A percentile compares a stretch with the other conserved stretches of the same genome.
Conservation (phyloP, 2,888 invertebrate genomes). For the Brenthis ino region DNA sequence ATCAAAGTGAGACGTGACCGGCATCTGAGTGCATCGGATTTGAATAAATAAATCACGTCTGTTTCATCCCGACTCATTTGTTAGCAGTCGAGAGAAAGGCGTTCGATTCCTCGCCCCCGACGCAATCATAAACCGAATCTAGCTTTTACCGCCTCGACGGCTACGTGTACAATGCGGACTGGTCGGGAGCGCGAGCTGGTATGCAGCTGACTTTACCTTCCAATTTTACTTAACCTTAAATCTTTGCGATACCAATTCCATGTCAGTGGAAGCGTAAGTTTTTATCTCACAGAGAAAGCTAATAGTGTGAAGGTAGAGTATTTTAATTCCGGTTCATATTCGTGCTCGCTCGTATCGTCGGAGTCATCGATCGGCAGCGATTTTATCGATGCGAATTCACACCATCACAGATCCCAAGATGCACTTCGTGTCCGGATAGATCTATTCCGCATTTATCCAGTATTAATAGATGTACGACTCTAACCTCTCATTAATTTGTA, state of each 20-base stretch:
- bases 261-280: constrained; percentile 51
- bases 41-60: constrained; percentile 72
- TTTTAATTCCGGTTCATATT: constrained; percentile 46
- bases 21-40: constrained; percentile 64
- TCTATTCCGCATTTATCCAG: constrained; percentile 38
- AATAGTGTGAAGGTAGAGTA: constrained; percentile 39
- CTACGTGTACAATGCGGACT: constrained; percentile 45
- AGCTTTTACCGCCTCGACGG: constrained; percentile 62
- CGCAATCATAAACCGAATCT: constrained; percentile 64
- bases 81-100: constrained; percentile 71
- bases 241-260: constrained; percentile 51
- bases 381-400: constrained; percentile 53
- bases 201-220: constrained; percentile 32
- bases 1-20: constrained; percentile 63
- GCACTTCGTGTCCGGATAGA: constrained; percentile 38
- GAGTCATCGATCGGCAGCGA: constrained; percentile 48
- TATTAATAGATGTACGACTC: constrained; percentile 38
- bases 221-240: constrained; percentile 54
- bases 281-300: constrained; percentile 66
- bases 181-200: constrained; percentile 27
- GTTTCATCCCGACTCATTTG: constrained; percentile 69
- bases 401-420: constrained; percentile 46
- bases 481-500: constrained; percentile 46
- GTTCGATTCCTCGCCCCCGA: constrained; percentile 65
- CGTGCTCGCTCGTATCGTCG: constrained; percentile 43